These are phyloP conservation scores for Bettongia penicillata DNA, from an alignment of 2,113 vertebrate genomes.

Conservation along the genomic window DNA sequence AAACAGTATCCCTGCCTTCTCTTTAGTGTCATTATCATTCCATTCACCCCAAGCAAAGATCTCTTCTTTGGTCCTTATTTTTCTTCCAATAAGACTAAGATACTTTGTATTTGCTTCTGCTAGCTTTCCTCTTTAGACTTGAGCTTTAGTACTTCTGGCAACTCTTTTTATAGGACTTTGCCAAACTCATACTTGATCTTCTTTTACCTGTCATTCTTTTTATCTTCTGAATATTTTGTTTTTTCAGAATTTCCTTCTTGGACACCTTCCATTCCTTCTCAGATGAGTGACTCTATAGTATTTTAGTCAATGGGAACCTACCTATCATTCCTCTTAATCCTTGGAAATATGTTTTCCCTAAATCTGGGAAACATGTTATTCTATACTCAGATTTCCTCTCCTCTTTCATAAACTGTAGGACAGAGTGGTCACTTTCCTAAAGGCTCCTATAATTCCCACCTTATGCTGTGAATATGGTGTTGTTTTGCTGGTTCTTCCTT, in stretches of 20 bases:
- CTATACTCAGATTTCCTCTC: not conserved
- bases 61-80: not conserved
- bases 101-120: not conserved
- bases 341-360: not conserved
- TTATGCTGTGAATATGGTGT: not conserved
- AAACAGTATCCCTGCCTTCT: not conserved
- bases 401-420: not conserved
- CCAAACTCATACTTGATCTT: not conserved
- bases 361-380: not conserved
- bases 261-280: not conserved
- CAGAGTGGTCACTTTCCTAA: not conserved
- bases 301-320: not conserved
- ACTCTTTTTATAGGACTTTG: not conserved
- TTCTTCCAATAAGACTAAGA: not conserved
- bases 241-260: not conserved
- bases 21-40: not conserved
- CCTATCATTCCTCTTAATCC: not conserved
- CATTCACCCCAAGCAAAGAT: not conserved
- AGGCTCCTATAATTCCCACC: not conserved
- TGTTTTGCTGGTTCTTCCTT: not conserved
- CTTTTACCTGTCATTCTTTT: not conserved
- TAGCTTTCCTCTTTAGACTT: not conserved
- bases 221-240: not conserved
- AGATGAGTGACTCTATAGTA: not conserved
- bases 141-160: not conserved